Evolutionary conservation across 2,797 vertebrate species (phyloP), one percentile per base, ranked within the genome.

Genomic region (Tokudaia tokunoshimensis): DNA sequence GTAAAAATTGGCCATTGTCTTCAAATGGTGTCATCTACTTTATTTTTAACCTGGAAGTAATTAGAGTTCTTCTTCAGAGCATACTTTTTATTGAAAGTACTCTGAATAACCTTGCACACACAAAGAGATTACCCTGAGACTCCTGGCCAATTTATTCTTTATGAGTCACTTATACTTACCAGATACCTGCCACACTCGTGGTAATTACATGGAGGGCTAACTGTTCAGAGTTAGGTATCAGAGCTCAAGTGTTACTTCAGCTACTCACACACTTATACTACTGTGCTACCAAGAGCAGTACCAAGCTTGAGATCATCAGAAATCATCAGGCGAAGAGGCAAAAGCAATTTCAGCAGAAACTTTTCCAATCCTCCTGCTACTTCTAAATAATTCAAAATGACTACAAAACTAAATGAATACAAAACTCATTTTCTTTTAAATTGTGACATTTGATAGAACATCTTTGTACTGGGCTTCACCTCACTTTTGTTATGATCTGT

Each of bases 11-110:
- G 50, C 37, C 52, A 61, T 91, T 92, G 83, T 94, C 61, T 84
- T 94, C 41, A 88, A 92, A 70, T 31, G 61, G 41, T 89, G 41
- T 75, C 79, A 72, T 85, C 11, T 82, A 67, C 13, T 94, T 89
- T 92, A 93, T 90, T 83, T 93, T 92, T 94, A 94, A 95, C 41
- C 41, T 95, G 82, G 59, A 76, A 95, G 57, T 63, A 96, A 95
- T 94, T 95, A 79, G 24, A 89, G 15, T 92, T 96, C n/a, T 94
- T 29, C 17, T 79, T 92, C 34, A 80, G 31, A n/a, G 37, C 3
- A 7, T 79, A 20, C 78, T 92, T 93, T 95, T 93, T 63, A 78
- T 29, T 65, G 12, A n/a, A 15, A 92, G 37, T 31, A 7, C 37
- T 95, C 31, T 87, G 37, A 96, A 89, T 80, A 94, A 89, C 55